Conservation (phyloP, 2,888 invertebrate species). For the Bellardia bayeri region DNA sequence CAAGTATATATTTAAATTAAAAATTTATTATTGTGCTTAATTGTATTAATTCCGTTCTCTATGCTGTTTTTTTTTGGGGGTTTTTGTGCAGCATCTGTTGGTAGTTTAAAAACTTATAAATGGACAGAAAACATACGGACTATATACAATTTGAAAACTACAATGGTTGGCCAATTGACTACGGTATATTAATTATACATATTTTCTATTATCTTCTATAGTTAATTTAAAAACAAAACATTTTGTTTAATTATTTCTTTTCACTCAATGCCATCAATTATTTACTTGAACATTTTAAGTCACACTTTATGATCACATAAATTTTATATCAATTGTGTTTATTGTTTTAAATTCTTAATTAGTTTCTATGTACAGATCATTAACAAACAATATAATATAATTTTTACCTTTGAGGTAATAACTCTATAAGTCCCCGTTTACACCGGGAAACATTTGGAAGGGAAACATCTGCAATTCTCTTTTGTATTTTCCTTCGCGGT, state of each 20-base stretch:
- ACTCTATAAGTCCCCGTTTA: too few relatives aligned
- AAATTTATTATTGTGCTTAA: slow-evolving; percentile 67
- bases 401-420: too few relatives aligned
- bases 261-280: too few relatives aligned
- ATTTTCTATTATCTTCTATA: background rate
- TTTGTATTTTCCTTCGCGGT: too few relatives aligned
- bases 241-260: background rate
- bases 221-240: background rate
- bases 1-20: background rate
- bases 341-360: too few relatives aligned
- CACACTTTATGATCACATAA: too few relatives aligned
- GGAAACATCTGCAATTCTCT: too few relatives aligned
- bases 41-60: slow-evolving; percentile 53
- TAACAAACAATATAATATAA: too few relatives aligned
- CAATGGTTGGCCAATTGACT: slow-evolving; percentile 22
- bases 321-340: too few relatives aligned
- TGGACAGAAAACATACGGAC: slow-evolving; percentile 8
- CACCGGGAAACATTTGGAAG: too few relatives aligned
- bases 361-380: too few relatives aligned
- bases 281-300: too few relatives aligned
- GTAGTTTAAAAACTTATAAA: slow-evolving; percentile 38
- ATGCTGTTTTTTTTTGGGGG: slow-evolving; percentile 33
- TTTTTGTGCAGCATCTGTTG: slow-evolving; percentile 44
- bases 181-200: background rate
- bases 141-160: slow-evolving; percentile 4